Base-by-base conservation (phyloP, 2,888 invertebrate genomes). In the Subacronicta megacephala region DNA sequence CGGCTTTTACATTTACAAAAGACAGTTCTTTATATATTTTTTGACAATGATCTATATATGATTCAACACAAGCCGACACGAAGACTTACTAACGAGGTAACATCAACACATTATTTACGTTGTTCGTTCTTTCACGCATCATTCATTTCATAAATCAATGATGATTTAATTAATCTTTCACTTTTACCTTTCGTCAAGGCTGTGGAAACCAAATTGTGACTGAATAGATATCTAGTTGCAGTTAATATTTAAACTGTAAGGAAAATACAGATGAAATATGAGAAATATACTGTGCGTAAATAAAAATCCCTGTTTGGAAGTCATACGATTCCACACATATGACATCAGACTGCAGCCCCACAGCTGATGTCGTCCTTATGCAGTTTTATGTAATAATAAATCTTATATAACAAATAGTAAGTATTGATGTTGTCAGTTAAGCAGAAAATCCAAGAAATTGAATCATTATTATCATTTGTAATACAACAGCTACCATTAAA, bases 391-490 rank as follows among this genome's bases (percentile, higher is more conserved):
- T 29, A 51, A 47, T 29, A 51, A 47, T 47, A 37, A 33, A 37
- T 36, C 9, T 4, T 62, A 47, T 37, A 2, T 40, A 52, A 42
- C 33, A 47, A 36, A 40, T 45, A 43, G 9, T 38, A 45, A 50
- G 31, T 38, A 38, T 31, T 43, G 40, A 47, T 45, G 17, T 44
- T 45, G 41, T 51, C 62, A 67, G 33, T 66, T 55, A 16, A 43
- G 40, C 40, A 49, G 57, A 40, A 43, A 40, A 49, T 40, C 37
- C 5, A 43, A 44, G 36, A 62, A 57, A 65, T 67, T 57, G 35
- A 62, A 68, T 42, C 62, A 57, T 45, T 17, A 13, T 36, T 45
- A 36, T 62, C 29, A 13, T 29, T 44, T 51, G 40, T 41, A 36
- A 42, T 40, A 41, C 23, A 43, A 44, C 38, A 44, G 36, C 17